phyloP scores from a whole-genome alignment of 2,113 vertebrate species.

The Caranx melampygus region DNA sequence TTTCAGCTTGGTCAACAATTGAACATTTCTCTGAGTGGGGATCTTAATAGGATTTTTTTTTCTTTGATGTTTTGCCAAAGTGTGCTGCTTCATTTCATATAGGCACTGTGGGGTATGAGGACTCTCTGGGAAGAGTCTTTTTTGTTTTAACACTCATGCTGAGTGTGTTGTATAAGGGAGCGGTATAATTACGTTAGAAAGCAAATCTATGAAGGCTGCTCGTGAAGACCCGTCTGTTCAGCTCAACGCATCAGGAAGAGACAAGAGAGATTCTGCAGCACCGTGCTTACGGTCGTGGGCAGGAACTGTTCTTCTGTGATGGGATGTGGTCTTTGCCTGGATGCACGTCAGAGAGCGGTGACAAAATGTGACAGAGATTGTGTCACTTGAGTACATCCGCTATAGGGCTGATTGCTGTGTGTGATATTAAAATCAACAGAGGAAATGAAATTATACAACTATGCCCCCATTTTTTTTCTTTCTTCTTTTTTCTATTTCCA shows the following conservation, averaged over 20 bases:
- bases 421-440: constrained; percentile 5
- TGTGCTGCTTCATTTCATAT: constrained; percentile 33
- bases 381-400: not conserved
- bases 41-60: constrained; percentile 30
- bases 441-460: not conserved
- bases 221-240: not conserved
- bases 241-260: not conserved
- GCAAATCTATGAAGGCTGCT: constrained; percentile 17
- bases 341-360: constrained; percentile 1
- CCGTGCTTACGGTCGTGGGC: not conserved
- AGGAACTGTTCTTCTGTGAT: not conserved
- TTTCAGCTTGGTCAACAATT: constrained; percentile 56
- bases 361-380: constrained; percentile 22
- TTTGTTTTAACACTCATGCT: constrained; percentile 43
- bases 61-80: constrained; percentile 32
- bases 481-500: constrained; percentile 6
- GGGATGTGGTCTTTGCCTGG: not conserved
- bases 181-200: constrained; percentile 52
- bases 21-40: constrained; percentile 19
- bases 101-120: constrained; percentile 31
- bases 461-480: not conserved
- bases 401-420: not conserved
- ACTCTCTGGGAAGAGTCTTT: constrained; percentile 22
- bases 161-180: constrained; percentile 44
- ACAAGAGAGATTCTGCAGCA: not conserved